These are phyloP conservation scores for Silurus glanis DNA, from an alignment of 2,113 vertebrate species.

Conservation along the genomic window DNA sequence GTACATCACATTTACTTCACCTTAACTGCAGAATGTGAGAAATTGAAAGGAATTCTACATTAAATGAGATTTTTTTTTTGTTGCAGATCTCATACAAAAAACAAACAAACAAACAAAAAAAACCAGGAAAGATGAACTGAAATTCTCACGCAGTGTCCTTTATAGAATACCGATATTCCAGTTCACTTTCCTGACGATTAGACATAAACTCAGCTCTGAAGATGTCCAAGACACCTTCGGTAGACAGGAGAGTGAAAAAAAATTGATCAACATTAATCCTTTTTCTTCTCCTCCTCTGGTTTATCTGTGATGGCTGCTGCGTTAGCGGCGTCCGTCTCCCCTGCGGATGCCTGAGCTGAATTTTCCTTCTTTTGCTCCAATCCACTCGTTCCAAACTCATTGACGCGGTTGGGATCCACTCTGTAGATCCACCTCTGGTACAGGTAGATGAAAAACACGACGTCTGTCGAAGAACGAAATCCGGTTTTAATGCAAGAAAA, in stretches of 20 bases:
- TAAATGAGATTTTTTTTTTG: conserved; percentile 63
- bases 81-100: conserved; percentile 68
- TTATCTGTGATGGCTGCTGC: conserved; percentile 74
- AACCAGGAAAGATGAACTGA: conserved; percentile 68
- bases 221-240: conserved; percentile 63
- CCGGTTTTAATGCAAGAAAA: neutral
- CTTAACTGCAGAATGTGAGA: conserved; percentile 72
- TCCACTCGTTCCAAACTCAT: conserved; percentile 89
- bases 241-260: conserved; percentile 51
- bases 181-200: conserved; percentile 55
- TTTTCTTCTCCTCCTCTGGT: conserved; percentile 86
- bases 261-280: conserved; percentile 73
- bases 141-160: conserved; percentile 64
- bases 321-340: conserved; percentile 9
- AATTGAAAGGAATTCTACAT: conserved; percentile 69
- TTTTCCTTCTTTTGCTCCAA: conserved; percentile 60
- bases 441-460: conserved; percentile 94
- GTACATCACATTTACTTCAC: conserved; percentile 81
- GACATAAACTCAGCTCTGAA: conserved; percentile 50
- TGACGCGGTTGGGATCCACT: conserved; percentile 86
- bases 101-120: conserved; percentile 65
- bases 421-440: conserved; percentile 95
- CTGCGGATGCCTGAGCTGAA: conserved; percentile 49
- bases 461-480: conserved; percentile 69
- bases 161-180: conserved; percentile 63